Evolutionary conservation across 2,888 invertebrate genomes (phyloP).

Genomic region (Apantesis nais): DNA sequence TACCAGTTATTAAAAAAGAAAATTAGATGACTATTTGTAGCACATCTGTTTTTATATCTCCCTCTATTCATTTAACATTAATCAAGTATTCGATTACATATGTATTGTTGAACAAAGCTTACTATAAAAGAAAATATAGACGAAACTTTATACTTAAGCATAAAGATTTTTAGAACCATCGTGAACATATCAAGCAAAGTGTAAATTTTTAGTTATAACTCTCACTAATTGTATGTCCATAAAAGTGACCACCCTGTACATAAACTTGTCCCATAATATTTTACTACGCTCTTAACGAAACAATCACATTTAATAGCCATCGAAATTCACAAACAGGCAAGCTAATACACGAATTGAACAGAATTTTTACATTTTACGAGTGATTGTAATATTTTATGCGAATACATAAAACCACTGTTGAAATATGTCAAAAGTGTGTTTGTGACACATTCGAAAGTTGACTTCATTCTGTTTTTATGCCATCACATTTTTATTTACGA

Average conservation of each 20-base stretch:
- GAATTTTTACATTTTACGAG: conserved; percentile 67
- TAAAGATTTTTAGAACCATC: not conserved
- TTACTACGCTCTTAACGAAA: conserved; percentile 17
- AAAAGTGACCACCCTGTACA: not conserved
- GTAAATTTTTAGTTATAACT: not conserved
- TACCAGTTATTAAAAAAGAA: not conserved
- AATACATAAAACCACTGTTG: conserved; percentile 69
- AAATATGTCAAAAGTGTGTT: conserved; percentile 68
- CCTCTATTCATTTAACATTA: too few species aligned
- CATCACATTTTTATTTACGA: conserved; percentile 54
- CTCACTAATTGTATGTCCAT: not conserved
- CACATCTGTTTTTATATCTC: not conserved
- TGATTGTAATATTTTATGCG: conserved; percentile 72
- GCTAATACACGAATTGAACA: conserved; percentile 53
- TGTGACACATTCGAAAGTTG: conserved; percentile 63
- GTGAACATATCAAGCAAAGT: not conserved
- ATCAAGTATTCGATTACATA: too few species aligned
- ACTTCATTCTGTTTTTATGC: conserved; percentile 61
- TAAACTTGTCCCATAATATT: conserved; percentile 2
- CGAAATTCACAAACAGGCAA: conserved; percentile 39
- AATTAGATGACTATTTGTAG: not conserved
- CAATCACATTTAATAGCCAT: conserved; percentile 35
- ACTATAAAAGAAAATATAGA: not conserved
- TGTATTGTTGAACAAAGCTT: not conserved
- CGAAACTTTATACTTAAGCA: too few species aligned